Conservation (phyloP, 30 jellyfish, hydroid and myxozoan species). For the Aurelia coerulea region DNA sequence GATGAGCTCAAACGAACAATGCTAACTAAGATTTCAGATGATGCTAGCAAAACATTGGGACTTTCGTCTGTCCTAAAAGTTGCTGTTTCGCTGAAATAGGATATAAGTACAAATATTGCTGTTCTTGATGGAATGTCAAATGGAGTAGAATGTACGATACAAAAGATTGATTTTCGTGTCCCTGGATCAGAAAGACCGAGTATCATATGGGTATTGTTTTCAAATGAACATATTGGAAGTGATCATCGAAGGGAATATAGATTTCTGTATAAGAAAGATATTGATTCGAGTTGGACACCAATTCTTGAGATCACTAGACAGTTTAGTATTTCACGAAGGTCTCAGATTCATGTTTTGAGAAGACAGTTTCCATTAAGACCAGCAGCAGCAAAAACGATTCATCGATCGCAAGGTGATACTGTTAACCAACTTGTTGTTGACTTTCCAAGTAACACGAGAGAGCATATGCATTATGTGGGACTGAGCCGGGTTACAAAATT, state of each 20-base stretch:
- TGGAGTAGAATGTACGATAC: constrained; percentile 44
- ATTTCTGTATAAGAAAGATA: background rate
- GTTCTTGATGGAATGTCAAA: constrained; percentile 28
- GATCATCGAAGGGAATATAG: background rate
- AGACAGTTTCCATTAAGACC: constrained; percentile 45
- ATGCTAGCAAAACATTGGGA: constrained; percentile 18
- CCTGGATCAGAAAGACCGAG: constrained; percentile 15
- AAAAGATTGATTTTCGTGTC: constrained; percentile 12
- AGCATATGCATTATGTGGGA: constrained; percentile 43
- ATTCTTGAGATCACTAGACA: constrained; percentile 21
- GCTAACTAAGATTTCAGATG: constrained; percentile 9
- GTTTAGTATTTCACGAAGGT: background rate
- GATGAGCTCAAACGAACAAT: background rate
- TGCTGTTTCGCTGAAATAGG: constrained; percentile 12
- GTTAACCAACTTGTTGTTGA: background rate
- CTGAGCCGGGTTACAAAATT: constrained; percentile 25
- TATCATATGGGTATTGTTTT: constrained; percentile 26
- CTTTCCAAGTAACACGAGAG: constrained; percentile 9
- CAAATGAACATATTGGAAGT: background rate
- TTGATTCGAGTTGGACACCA: constrained; percentile 25
- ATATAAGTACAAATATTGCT: constrained; percentile 1
- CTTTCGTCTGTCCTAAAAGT: background rate
- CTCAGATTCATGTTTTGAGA: too few relatives aligned
- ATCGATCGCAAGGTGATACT: constrained; percentile 49
- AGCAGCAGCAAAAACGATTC: constrained; percentile 52